Base-by-base conservation (phyloP, 2,113 vertebrate species). In the Rhabdomys dilectus region DNA sequence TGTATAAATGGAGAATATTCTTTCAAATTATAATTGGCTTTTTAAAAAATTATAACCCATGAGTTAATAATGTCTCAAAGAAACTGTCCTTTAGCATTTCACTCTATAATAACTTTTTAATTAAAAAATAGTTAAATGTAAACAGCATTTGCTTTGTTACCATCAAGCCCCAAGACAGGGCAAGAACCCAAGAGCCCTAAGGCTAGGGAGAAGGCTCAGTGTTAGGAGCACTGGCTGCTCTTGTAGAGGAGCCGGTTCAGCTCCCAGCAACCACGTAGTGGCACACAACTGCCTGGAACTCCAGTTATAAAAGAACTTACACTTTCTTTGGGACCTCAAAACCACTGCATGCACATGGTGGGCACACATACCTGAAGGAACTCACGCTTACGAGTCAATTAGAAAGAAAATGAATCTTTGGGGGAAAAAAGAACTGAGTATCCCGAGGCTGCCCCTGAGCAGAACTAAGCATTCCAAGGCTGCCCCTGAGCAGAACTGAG, bases 21-120 rank as follows among this genome's bases (percentile, higher is more conserved):
- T 80, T 94, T 92, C 29, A 39, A 93, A 91, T 86, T 95, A 76
- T 4, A 70, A 29, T 45, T 91, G 34, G 60, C 5, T 90, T 94
- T 88, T 12, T 81, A 76, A 68, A 91, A 48, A 89, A 82, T 88
- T 82, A 62, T 80, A 48, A 58, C 12, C 11, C 66, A 31, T 26
- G 16, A 5, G 29, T 56, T 86, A 80, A 85, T 89, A 95, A 85
- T 29, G 60, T 15, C 31, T 93, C 77, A 45, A 62, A n/a, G 21
- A 75, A 72, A 60, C 17, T 70, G 29, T 58, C 88, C 72, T 58
- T 91, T n/a, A 89, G 39, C 16, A 45, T 88, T 84, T 94, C 86
- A 56, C 62, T 42, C 31, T 70, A 60, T 4, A n/a, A 31, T 36
- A 29, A 64, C 39, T 17, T 64, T 29, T 64, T 64, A 29, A 42